Percentiles rank a stretch among this genome's conserved stretches.
Conservation (phyloP, 2,113 vertebrate genomes). For the Chiloscyllium plagiosum region DNA sequence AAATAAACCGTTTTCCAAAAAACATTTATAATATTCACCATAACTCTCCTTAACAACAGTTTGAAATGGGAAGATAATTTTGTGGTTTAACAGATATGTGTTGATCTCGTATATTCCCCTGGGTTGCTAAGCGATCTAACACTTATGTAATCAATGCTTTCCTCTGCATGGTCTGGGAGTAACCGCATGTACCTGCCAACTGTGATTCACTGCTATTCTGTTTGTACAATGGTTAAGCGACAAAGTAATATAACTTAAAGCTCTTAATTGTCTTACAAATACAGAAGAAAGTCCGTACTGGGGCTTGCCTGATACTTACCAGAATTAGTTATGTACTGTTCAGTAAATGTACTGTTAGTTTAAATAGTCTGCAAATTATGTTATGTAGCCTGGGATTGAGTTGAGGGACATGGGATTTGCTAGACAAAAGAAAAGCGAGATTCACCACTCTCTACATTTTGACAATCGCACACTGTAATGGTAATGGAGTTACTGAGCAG, state of each 20-base stretch:
- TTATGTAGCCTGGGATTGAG: neutral
- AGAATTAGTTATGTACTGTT: neutral
- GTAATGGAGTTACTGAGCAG: neutral
- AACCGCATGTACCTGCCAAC: neutral
- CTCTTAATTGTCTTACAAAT: neutral
- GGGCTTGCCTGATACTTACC: neutral
- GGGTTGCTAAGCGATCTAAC: neutral
- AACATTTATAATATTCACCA: neutral
- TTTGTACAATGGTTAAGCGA: neutral
- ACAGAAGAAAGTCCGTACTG: neutral
- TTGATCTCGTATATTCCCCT: neutral
- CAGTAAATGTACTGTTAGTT: neutral
- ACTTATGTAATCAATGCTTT: neutral
- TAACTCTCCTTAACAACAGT: neutral
- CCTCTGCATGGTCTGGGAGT: neutral
- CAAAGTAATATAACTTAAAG: neutral
- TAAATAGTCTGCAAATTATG: neutral
- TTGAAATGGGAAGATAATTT: neutral
- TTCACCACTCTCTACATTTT: neutral
- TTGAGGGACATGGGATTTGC: neutral
- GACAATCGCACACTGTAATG: neutral
- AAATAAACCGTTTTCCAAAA: neutral
- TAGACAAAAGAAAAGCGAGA: neutral
- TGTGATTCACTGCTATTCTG: neutral
- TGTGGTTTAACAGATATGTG: neutral